Evolutionary conservation across 2,113 vertebrate genomes (phyloP).

Genomic region (Crotalus helleri): DNA sequence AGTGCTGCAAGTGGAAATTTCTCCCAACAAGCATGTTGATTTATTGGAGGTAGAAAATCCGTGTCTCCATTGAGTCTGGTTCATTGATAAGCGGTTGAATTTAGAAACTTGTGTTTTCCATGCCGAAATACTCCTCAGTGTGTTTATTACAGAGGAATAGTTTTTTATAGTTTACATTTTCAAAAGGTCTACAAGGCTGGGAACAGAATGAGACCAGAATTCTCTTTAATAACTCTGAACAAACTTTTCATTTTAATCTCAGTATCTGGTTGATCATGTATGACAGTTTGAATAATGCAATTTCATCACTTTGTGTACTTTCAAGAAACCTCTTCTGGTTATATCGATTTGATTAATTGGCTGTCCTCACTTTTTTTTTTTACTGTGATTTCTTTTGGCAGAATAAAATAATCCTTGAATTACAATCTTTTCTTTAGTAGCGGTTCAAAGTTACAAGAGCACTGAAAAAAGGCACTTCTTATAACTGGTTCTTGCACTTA

Average conservation of each 20-base stretch:
- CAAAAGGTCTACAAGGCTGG: not conserved
- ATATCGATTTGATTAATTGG: not conserved
- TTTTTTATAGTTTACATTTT: not conserved
- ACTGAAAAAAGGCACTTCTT: not conserved
- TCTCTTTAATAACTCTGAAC: not conserved
- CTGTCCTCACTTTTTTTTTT: not conserved
- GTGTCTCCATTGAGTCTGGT: slow-evolving; percentile 8
- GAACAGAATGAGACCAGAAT: not conserved
- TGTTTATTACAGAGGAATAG: not conserved
- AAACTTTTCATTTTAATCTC: not conserved
- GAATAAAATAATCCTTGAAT: not conserved
- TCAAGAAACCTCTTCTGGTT: not conserved
- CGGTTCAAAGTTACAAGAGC: not conserved
- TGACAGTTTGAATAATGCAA: not conserved
- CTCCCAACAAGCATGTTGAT: slow-evolving; percentile 7
- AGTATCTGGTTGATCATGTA: not conserved
- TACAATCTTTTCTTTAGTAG: not conserved
- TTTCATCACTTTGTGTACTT: not conserved
- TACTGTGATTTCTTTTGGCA: not conserved
- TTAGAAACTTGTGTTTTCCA: slow-evolving; percentile 8
- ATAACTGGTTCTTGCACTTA: not conserved
- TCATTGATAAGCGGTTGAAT: slow-evolving; percentile 7
- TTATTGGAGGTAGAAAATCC: not conserved
- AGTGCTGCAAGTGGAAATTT: slow-evolving; percentile 31
- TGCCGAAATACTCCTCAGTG: not conserved